Base-by-base conservation (phyloP, 2,888 invertebrate species). In the Melanargia galathea region DNA sequence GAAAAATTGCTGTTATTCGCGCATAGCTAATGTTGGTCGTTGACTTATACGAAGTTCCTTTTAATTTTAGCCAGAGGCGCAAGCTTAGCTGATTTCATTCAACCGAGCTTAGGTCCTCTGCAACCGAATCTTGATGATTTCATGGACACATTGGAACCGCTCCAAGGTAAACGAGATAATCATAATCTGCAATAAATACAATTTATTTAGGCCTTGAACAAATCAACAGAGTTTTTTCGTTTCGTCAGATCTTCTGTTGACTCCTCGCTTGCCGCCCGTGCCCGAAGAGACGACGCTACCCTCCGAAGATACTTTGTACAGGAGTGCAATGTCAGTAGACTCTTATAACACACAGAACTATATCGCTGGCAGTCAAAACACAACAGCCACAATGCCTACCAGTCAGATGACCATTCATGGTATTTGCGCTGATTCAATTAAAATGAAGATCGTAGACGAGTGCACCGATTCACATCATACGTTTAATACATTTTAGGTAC, bases 101-200 rank as follows among this genome's bases (percentile, higher is more conserved):
- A 99, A 90, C 99, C 99, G 59, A 98, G 98, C 81, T 94, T 99
- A 78, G 96, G 98, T 45, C 98, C 99, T 60, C 92, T 99, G 66
- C 99, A 99, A 88, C 99, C 99, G 70, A 98, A 97, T 90, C 93
- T 99, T 77, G 98, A 98, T 81, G 98, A 98, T 88, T 97, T 97
- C 87, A 97, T 97, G 96, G 97, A 97, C 79, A 96, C 96, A 68
- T 92, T 97, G 83, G 95, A 97, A 86, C 97, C 96, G 7, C 92
- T 96, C 70, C 96, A 95, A 89, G 96, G 96, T 96, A 88, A 79
- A 67, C 70, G 46, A 56, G 57, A 54, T 33, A 13, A 45, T n/a
- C 24, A 11, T 45, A 49, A 56, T 20, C 7, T 26, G n/a, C 16
- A 10, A 35, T 40, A 40, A 11, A 52, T 13, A 18, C 4, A n/a